phyloP scores from a whole-genome alignment of 2,888 invertebrate species.

The Pteria penguin region DNA sequence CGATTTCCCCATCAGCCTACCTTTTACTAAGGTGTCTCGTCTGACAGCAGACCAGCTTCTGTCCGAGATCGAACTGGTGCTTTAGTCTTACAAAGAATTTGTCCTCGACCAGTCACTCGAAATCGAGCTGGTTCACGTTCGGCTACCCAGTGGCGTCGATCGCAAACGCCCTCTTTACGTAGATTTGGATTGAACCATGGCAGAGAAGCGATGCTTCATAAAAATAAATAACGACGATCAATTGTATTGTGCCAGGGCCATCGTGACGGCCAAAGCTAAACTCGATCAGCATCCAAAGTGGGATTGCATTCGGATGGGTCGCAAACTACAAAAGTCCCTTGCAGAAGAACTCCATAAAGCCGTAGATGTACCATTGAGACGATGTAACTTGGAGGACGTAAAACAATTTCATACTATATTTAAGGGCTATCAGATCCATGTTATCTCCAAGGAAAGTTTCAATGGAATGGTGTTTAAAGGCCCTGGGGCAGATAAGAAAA shows the following conservation, averaged over 20 bases:
- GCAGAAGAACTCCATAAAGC: slow-evolving; percentile 37
- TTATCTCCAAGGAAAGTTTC: slow-evolving; percentile 48
- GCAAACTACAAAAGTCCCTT: slow-evolving; percentile 33
- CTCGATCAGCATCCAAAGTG: slow-evolving; percentile 40
- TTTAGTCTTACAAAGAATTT: slow-evolving; percentile 48
- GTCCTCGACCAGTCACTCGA: slow-evolving; percentile 40
- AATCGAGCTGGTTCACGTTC: slow-evolving; percentile 43
- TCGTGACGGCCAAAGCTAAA: slow-evolving; percentile 47
- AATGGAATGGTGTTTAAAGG: slow-evolving; percentile 45
- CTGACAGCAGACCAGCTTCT: slow-evolving; percentile 38
- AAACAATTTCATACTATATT: slow-evolving; percentile 39
- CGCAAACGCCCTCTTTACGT: slow-evolving; percentile 37
- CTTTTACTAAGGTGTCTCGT: slow-evolving; percentile 33
- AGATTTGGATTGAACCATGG: slow-evolving; percentile 36
- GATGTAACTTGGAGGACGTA: slow-evolving; percentile 27
- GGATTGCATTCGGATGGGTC: slow-evolving; percentile 42
- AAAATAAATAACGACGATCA: slow-evolving; percentile 45
- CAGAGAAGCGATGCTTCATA: slow-evolving; percentile 43
- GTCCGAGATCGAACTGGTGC: slow-evolving; percentile 43
- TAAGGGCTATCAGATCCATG: slow-evolving; percentile 27
- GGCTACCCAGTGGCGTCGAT: slow-evolving; percentile 30
- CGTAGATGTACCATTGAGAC: slow-evolving; percentile 39
- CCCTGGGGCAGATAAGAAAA: slow-evolving; percentile 41
- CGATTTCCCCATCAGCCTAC: slow-evolving; percentile 41
- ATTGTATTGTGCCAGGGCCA: slow-evolving; percentile 46